Percentiles rank a stretch among this genome's conserved stretches.
These are phyloP conservation scores for Hippoglossus hippoglossus DNA, from an alignment of 2,797 vertebrate species.

Conservation along the genomic window DNA sequence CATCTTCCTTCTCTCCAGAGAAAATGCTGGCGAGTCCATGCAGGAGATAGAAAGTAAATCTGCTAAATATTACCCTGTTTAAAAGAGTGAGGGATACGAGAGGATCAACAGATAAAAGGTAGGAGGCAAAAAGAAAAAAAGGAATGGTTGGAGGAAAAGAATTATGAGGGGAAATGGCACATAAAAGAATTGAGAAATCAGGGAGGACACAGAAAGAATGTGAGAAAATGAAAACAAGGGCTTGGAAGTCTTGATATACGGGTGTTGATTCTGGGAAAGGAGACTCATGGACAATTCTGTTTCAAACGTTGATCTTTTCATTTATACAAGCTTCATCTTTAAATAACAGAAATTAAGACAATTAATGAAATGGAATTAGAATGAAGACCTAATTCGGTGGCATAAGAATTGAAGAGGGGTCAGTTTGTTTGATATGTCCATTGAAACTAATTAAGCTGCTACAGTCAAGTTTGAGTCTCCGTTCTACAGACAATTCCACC, in stretches of 20 bases:
- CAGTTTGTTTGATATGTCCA: not conserved
- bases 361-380: not conserved
- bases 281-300: not conserved
- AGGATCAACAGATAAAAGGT: conserved; percentile 5
- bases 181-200: conserved; percentile 11
- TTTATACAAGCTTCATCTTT: not conserved
- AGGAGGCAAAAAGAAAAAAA: not conserved
- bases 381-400: not conserved
- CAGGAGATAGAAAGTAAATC: conserved; percentile 20
- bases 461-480: not conserved
- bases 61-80: not conserved
- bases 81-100: conserved; percentile 7
- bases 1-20: conserved; percentile 25
- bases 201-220: not conserved
- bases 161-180: not conserved
- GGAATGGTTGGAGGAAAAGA: not conserved
- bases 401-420: not conserved
- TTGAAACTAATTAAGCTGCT: not conserved
- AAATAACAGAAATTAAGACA: not conserved
- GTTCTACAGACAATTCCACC: not conserved
- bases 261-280: not conserved
- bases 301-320: not conserved
- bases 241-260: not conserved
- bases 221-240: not conserved
- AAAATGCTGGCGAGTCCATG: conserved; percentile 40